Evolutionary conservation across 2,888 invertebrate genomes (phyloP), one percentile per base, ranked within the genome.

Genomic region (Heliconius charithonia): DNA sequence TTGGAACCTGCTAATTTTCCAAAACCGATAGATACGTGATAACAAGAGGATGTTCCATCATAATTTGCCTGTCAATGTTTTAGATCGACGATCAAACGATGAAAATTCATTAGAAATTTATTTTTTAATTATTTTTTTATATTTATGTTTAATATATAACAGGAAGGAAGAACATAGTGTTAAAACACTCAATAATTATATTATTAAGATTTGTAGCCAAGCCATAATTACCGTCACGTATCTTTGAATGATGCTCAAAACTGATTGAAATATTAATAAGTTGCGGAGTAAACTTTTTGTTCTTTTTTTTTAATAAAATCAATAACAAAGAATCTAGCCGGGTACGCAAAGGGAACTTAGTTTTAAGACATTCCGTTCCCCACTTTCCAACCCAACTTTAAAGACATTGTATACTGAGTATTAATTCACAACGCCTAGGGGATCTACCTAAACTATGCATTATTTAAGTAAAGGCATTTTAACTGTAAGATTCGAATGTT

Each of bases 11-110:
- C 59, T 37, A 72, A 74, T 74, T 65, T 63, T 27, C 63, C 59
- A 74, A 63, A 63, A 41, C 65, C 82, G 81, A 82, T 80, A 80
- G 86, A 87, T 85, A 65, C 67, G 67, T 77, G 81, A 81, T 81
- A 80, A 84, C 82, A 86, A 84, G 83, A 82, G 88, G 88, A 86
- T 85, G 85, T 89, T 87, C 86, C 81, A 86, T 88, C 88, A 89
- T 90, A 89, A 88, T 86, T 90, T 87, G 87, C 82, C 81, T 82
- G 83, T 83, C 86, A 86, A 84, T 86, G 80, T 81, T 80, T 83
- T 82, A 86, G 86, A 87, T 88, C 59, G 72, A 72, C 72, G 71
- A 59, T 72, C 59, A 72, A 6, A 25, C 32, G n/a, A 72, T 72
- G 32, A 59, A 72, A 72, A 72, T 25, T 37, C 59, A 59, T 59